Base-by-base conservation (phyloP, 2,797 vertebrate species). In the Xyrichtys novacula region DNA sequence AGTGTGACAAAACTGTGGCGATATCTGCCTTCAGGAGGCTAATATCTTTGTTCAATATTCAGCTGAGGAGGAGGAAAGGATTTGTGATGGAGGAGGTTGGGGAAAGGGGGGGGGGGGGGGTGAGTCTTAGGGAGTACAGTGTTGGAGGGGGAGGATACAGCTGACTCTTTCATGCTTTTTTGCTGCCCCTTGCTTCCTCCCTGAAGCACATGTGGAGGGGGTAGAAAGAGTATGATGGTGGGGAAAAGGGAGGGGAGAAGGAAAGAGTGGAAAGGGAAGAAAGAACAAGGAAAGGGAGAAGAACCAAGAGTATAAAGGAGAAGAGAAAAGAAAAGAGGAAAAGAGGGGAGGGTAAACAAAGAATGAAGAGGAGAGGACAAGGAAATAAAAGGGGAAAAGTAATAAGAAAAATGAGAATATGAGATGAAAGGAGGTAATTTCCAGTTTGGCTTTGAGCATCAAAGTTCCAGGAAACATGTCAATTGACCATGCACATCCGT, bases 1-100 rank as follows among this genome's bases (percentile, higher is more conserved):
- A 88, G 5, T 61, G 74, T 79, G 74, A 75, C 67, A 74, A 47
- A 38, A 74, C 58, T 2, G 7, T 66, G 61, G 47, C 2, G 2
- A 71, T 46, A 49, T 58, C 65, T 80, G 71, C 67, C 74, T 76
- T 73, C 32, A 42, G 44, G 63, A 80, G 65, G 63, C 64, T 66
- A 54, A 59, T 73, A 82, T 86, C 80, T 85, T 86, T 88, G 83
- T 87, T 88, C 49, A 62, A 87, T 79, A 80, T 87, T 88, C 80
- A 85, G 68, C 75, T 56, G 60, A 80, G 66, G 63, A 78, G 44
- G 10, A 43, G 54, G 61, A 66, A 44, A 65, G 66, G 76, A 76
- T 82, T 76, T 86, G 74, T 71, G 68, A 76, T 63, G 60, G 61
- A 68, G 49, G 83, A 55, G 46, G 65, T 28, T 38, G 6, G 29